phyloP scores from a whole-genome alignment of 1,140 invertebrate species.

The Thaumatotibia leucotreta region DNA sequence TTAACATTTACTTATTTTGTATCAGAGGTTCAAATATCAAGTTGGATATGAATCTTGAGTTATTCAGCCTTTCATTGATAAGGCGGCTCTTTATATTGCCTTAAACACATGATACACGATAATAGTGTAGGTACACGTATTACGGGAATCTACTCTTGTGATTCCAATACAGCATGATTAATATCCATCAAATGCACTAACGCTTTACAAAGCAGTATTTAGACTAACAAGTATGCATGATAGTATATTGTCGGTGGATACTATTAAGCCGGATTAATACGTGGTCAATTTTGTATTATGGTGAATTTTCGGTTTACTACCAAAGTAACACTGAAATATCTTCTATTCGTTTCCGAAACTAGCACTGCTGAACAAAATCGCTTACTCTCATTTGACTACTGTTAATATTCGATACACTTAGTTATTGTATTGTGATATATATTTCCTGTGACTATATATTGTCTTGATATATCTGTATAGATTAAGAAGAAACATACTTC shows the following conservation, averaged over 20 bases:
- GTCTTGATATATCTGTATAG: neutral
- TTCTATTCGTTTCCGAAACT: neutral
- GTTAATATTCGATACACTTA: neutral
- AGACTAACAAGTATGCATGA: conserved; percentile 27
- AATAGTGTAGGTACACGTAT: neutral
- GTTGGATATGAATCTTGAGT: no score
- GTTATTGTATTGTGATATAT: neutral
- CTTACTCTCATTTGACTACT: conserved; percentile 11
- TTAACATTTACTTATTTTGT: no score
- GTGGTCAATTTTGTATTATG: neutral
- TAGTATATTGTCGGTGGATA: neutral
- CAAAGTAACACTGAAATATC: neutral
- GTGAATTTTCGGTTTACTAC: no score
- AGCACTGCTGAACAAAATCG: conserved; percentile 13
- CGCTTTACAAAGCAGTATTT: conserved; percentile 35
- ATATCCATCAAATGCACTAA: conserved; percentile 39
- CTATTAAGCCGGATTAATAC: neutral
- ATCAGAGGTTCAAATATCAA: no score
- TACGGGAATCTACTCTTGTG: neutral
- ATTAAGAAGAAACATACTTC: neutral
- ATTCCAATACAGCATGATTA: conserved; percentile 21
- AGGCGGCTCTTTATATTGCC: no score
- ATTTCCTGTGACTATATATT: neutral
- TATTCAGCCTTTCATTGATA: no score
- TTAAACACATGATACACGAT: neutral